These are phyloP conservation scores for Neodontobutis hainanensis DNA, from an alignment of 2,113 vertebrate species.

Conservation along the genomic window DNA sequence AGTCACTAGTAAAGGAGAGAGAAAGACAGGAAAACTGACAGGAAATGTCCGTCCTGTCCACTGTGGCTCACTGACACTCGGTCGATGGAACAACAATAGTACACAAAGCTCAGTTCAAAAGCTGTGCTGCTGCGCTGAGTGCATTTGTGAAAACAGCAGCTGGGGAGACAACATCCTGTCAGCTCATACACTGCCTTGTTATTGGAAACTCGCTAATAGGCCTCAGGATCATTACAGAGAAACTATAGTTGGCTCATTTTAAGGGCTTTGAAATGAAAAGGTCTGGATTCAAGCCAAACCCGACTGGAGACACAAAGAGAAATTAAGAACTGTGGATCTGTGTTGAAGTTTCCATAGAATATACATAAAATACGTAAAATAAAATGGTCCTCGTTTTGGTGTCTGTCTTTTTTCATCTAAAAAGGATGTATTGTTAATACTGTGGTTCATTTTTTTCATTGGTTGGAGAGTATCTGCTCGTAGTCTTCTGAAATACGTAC, in stretches of 20 bases:
- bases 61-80: slow-evolving; percentile 26
- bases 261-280: slow-evolving; percentile 1
- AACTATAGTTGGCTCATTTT: slow-evolving; percentile 40
- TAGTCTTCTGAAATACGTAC: slow-evolving; percentile 75
- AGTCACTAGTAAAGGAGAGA: slow-evolving; percentile 22
- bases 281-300: too few relatives aligned
- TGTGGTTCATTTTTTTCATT: slow-evolving; percentile 52
- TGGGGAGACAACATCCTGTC: slow-evolving; percentile 58
- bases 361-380: too few relatives aligned
- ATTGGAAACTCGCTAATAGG: slow-evolving; percentile 62
- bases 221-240: slow-evolving; percentile 21
- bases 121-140: slow-evolving; percentile 5
- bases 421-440: too few relatives aligned
- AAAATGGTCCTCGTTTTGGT: too few relatives aligned
- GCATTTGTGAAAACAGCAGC: slow-evolving; percentile 49
- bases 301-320: too few relatives aligned
- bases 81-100: slow-evolving; percentile 52
- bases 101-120: slow-evolving; percentile 43
- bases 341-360: too few relatives aligned
- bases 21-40: slow-evolving; percentile 12
- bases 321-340: too few relatives aligned
- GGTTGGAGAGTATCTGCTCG: slow-evolving; percentile 60
- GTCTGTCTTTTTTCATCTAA: too few relatives aligned
- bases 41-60: slow-evolving; percentile 44
- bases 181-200: slow-evolving; percentile 54